Evolutionary conservation across 35 echinoderm and acorn worm species (phyloP).

Genomic region (Apostichopus japonicus): DNA sequence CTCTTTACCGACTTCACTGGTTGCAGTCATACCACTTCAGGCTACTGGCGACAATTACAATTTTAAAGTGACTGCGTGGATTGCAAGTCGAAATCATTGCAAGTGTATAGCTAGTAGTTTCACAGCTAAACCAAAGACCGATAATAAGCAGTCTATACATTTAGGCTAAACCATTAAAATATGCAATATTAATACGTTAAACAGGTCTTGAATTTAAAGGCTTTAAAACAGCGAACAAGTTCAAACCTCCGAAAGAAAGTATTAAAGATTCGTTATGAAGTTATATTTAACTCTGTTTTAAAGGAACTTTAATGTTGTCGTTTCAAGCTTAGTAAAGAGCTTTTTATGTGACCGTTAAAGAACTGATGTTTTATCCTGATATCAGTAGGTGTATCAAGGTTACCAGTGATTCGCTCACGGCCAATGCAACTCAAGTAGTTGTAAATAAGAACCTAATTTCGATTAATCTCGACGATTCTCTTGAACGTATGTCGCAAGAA

Average conservation of each 20-base stretch:
- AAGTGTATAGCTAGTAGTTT: no score
- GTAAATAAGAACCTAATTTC: not conserved
- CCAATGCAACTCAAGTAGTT: not conserved
- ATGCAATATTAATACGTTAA: no score
- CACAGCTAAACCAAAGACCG: no score
- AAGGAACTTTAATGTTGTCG: not conserved
- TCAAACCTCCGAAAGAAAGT: no score
- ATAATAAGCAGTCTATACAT: no score
- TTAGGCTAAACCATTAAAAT: no score
- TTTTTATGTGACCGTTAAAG: not conserved
- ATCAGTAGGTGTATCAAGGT: not conserved
- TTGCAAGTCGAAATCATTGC: no score
- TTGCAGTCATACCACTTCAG: not conserved
- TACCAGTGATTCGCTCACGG: not conserved
- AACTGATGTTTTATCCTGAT: not conserved
- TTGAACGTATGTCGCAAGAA: not conserved
- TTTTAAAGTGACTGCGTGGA: slow-evolving; percentile 1
- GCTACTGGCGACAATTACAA: slow-evolving; percentile 26
- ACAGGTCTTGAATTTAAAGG: no score
- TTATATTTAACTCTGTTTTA: no score
- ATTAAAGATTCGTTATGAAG: no score
- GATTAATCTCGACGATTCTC: not conserved
- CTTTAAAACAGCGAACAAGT: no score
- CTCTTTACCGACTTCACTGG: not conserved
- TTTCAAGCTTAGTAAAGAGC: not conserved